Evolutionary conservation across 2,888 invertebrate species (phyloP), one percentile per base, ranked within the genome.

Genomic region (Venustoraphidia nigricollis): DNA sequence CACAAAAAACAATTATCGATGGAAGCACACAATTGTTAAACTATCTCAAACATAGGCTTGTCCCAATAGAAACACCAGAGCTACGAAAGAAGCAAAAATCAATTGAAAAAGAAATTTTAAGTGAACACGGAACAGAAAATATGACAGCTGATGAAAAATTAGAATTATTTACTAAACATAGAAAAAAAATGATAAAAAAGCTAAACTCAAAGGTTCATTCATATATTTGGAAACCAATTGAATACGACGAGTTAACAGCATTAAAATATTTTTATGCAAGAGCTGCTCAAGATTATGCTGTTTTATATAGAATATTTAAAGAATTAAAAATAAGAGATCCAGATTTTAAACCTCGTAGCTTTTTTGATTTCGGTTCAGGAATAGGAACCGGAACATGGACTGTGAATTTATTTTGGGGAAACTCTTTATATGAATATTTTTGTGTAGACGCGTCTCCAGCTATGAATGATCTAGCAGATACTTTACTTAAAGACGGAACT

Each of bases 321-420:
- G 92, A 93, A 70, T 83, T 94, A 47, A 67, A 68, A 45, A 61
- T 61, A 38, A 70, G 79, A 46, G 72, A 83, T 61, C 70, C 73
- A 0, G 63, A 76, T 13, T 95, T 86, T 62, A 70, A 70, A 50
- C 95, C 95, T 0, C 68, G 73, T 50, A 78, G 79, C 51, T 75
- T 91, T 54, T 85, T 94, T 56, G 94, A 96, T 68, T 92, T 89
- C 65, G 96, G 95, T 1, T 89, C 93, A 6, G 96, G 96, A 1
- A 68, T 89, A 5, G 94, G 93, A 0, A 84, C 88, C 0, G 86
- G 80, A 0, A 77, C 81, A 47, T 93, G 93, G 93, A 94, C 89
- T 0, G 78, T 82, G 0, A 79, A 81, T 57, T 63, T 69, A 4
- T 69, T 75, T 11, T 96, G 92, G 92, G 68, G 72, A 9, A 67